Evolutionary conservation across 2,888 invertebrate genomes (phyloP).

Genomic region (Aradus depressus): DNA sequence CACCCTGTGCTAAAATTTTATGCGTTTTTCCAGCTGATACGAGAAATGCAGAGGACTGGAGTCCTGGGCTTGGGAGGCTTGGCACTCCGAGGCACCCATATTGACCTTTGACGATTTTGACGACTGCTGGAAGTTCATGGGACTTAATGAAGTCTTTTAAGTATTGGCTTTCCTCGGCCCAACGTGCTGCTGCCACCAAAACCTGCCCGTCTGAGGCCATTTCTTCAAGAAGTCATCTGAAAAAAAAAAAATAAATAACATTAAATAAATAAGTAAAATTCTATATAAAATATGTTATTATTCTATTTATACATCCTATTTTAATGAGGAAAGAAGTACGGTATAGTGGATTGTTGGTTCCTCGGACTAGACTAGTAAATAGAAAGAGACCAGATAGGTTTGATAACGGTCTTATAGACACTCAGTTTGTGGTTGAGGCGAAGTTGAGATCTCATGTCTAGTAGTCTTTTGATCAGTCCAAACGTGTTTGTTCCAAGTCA

Average conservation of each 20-base stretch:
- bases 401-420: too few species aligned
- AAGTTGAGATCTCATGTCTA: too few species aligned
- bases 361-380: too few species aligned
- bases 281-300: too few species aligned
- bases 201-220: constrained; percentile 78
- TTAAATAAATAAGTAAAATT: too few species aligned
- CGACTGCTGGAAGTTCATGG: constrained; percentile 68
- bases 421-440: too few species aligned
- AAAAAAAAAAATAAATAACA: not conserved
- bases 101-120: constrained; percentile 87
- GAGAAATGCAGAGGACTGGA: constrained; percentile 75
- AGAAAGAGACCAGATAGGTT: too few species aligned
- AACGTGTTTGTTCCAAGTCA: too few species aligned
- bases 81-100: constrained; percentile 85
- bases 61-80: constrained; percentile 70
- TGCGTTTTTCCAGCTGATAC: constrained; percentile 74
- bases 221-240: not conserved
- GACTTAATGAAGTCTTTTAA: constrained; percentile 60
- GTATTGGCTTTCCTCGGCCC: constrained; percentile 61
- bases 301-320: too few species aligned
- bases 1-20: constrained; percentile 73
- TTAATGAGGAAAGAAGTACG: too few species aligned
- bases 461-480: too few species aligned
- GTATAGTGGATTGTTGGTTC: too few species aligned
- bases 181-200: constrained; percentile 69